Evolutionary conservation across 2,113 vertebrate genomes (phyloP).

Genomic region (Anhinga anhinga): DNA sequence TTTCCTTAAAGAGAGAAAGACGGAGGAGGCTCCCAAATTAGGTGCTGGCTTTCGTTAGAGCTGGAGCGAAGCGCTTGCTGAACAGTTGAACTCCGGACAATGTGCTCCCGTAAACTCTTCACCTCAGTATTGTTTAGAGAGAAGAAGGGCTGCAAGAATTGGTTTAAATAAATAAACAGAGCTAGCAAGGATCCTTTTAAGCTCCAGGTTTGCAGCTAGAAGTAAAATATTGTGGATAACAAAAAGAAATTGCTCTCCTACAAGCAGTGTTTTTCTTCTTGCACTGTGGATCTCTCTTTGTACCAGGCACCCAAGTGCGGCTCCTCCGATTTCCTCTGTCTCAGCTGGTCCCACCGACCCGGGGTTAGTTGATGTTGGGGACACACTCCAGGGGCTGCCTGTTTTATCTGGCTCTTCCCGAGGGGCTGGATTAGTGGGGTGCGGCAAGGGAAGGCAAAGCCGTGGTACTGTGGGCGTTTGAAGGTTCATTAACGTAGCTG

Average conservation of each 20-base stretch:
- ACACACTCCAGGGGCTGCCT: background rate
- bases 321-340: background rate
- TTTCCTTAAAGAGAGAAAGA: background rate
- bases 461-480: background rate
- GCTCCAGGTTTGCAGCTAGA: conserved; percentile 38
- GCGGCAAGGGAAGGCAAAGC: background rate
- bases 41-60: background rate
- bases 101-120: conserved; percentile 63
- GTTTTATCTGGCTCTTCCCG: background rate
- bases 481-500: background rate
- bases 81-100: background rate
- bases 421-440: background rate
- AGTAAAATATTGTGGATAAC: conserved; percentile 49
- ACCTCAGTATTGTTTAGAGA: conserved; percentile 64
- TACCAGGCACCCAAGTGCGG: background rate
- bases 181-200: conserved; percentile 18
- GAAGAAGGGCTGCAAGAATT: conserved; percentile 38
- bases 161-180: conserved; percentile 63
- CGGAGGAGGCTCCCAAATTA: background rate
- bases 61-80: rapidly evolving
- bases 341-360: background rate
- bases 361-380: background rate
- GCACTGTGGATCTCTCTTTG: background rate
- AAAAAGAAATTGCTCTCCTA: background rate
- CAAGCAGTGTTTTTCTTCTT: conserved; percentile 3